Evolutionary conservation across 1,140 invertebrate genomes (phyloP), one percentile per base, ranked within the genome.

Genomic region (Eumaeus atala): DNA sequence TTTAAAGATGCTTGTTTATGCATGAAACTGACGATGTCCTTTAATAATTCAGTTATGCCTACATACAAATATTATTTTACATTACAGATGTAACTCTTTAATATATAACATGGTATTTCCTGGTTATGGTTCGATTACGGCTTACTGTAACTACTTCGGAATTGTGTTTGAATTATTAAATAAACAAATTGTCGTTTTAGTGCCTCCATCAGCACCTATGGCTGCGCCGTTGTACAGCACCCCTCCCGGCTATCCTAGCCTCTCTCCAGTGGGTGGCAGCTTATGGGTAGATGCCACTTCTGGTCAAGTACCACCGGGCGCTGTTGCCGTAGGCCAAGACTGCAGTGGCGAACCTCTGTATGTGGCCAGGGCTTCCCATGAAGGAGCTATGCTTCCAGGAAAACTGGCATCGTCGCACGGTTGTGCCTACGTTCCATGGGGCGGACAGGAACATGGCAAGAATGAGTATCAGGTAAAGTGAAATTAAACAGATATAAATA

Each of bases 311-410:
- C 93, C 95, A 0, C 90, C 93, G 0, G 91, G 90, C 51, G 92
- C 93, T 3, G 89, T 95, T 4, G 87, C 90, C 10, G 94, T 92
- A 1, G 95, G 95, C 21, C 89, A 92, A 60, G 93, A 94, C 62
- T 89, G 89, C 54, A 71, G 64, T 18, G 92, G 90, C 0, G 94
- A 95, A 74, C 87, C 91, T 8, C 70, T 95, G 34, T 95, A 91
- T 69, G 91, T 96, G 9, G 92, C 91, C 1, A 88, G 95, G 56
- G 93, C 92, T 4, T 72, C 81, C 33, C 92, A 94, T 58, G 92
- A 95, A 68, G 94, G 93, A 33, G 93, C 91, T 42, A 69, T 94
- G 5, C 88, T 95, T 61, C 94, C 94, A 58, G 95, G 95, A 35
- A 96, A 96, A 83, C 79, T 94, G 7, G 89, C 92, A 38, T 88